A percentile compares a stretch with the other conserved stretches of the same genome.
Conservation (phyloP, 2,113 vertebrate species). For the Dicerorhinus sumatrensis region DNA sequence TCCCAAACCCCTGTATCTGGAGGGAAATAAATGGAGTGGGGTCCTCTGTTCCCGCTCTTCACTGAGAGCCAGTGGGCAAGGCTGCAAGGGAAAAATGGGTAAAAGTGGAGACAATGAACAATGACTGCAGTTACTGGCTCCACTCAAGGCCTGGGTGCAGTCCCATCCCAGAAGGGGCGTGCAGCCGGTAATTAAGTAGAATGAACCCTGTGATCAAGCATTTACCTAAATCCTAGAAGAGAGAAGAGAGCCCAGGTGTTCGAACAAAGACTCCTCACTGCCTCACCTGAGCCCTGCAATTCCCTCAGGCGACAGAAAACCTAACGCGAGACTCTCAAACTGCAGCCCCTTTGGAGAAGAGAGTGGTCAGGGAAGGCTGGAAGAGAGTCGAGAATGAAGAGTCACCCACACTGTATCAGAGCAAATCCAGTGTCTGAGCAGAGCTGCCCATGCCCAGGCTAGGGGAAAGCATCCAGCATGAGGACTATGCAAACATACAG, state of each 20-base stretch:
- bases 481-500: neutral
- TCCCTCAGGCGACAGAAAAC: constrained; percentile 44
- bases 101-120: neutral
- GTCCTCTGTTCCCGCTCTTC: neutral
- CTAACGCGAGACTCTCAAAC: neutral
- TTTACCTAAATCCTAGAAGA: constrained; percentile 56
- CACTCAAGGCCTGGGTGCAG: neutral
- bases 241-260: constrained; percentile 30
- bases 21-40: neutral
- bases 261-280: constrained; percentile 1
- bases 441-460: neutral
- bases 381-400: neutral
- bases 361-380: neutral
- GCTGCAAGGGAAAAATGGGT: neutral
- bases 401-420: neutral
- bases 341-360: neutral
- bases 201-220: neutral
- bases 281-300: constrained; percentile 15
- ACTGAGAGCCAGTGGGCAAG: neutral
- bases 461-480: neutral
- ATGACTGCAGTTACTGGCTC: neutral
- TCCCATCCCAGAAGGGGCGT: neutral
- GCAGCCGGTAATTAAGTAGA: constrained; percentile 36
- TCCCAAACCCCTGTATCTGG: neutral
- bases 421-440: neutral